phyloP scores from a whole-genome alignment of 37 sponge, comb jelly and placozoan genomes.

The Bolinopsis microptera region DNA sequence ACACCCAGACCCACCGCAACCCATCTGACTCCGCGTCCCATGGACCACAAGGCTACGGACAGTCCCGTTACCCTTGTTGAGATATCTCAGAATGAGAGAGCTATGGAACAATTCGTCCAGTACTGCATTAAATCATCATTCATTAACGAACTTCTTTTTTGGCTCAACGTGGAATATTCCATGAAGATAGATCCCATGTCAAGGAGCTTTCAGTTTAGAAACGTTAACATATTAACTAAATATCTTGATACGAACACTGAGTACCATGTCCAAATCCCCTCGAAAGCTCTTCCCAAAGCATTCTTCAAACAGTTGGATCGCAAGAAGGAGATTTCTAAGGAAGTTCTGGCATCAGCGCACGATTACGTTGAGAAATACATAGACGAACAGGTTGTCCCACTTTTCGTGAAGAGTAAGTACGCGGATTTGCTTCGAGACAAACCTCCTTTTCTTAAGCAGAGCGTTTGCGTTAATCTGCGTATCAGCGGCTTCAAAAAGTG shows the following conservation, averaged over 20 bases:
- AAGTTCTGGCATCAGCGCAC: slow-evolving; percentile 56
- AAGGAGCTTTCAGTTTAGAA: slow-evolving; percentile 37
- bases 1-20: background rate
- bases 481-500: slow-evolving; percentile 59
- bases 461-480: slow-evolving; percentile 15
- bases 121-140: slow-evolving; percentile 65
- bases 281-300: slow-evolving; percentile 55
- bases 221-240: slow-evolving; percentile 53
- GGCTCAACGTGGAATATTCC: slow-evolving; percentile 59
- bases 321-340: slow-evolving; percentile 36
- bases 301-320: slow-evolving; percentile 56
- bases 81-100: slow-evolving; percentile 46
- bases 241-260: slow-evolving; percentile 63
- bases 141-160: slow-evolving; percentile 61
- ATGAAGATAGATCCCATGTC: slow-evolving; percentile 44
- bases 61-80: slow-evolving; percentile 28
- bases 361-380: slow-evolving; percentile 56
- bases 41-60: background rate
- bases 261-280: slow-evolving; percentile 58
- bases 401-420: slow-evolving; percentile 62
- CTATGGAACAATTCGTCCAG: slow-evolving; percentile 64
- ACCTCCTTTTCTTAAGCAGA: background rate
- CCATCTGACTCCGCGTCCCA: background rate
- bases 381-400: slow-evolving; percentile 45
- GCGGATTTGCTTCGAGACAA: slow-evolving; percentile 16